Percentiles rank a stretch among this genome's conserved stretches.
Conservation (phyloP, 2,888 invertebrate genomes). For the Papilio elwesi region DNA sequence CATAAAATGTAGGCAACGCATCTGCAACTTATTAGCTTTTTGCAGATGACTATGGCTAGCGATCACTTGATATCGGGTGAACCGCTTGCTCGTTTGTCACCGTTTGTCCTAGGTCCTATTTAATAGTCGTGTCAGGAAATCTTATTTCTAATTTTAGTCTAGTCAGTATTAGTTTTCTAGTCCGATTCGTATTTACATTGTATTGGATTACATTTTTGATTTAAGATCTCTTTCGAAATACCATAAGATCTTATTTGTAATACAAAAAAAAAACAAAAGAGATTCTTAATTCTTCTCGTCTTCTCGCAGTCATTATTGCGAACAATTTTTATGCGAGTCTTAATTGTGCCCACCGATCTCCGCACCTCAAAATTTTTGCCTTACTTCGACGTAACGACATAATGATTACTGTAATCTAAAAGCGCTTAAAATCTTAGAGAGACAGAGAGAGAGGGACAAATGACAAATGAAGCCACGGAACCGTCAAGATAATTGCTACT, state of each 20-base stretch:
- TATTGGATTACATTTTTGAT: no score
- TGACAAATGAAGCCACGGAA: background rate
- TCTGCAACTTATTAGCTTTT: no score
- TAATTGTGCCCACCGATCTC: conserved; percentile 13
- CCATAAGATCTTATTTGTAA: background rate
- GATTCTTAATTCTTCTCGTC: background rate
- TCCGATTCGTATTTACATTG: no score
- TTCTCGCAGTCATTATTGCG: background rate
- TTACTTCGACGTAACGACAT: background rate
- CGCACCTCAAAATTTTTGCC: background rate
- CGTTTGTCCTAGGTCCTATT: no score
- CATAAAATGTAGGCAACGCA: no score
- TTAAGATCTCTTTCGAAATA: no score
- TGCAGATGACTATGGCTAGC: no score
- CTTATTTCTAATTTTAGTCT: no score
- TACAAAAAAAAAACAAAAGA: background rate
- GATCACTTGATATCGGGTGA: no score
- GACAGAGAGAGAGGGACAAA: background rate
- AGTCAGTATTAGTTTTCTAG: no score
- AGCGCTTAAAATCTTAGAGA: conserved; percentile 5
- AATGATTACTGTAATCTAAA: conserved; percentile 16
- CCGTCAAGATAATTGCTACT: background rate
- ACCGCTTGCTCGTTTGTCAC: no score
- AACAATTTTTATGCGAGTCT: background rate
- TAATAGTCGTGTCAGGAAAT: no score